A percentile compares a stretch with the other conserved stretches of the same genome.
Conservation (phyloP, 2,113 vertebrate genomes). For the Mungos mungo region DNA sequence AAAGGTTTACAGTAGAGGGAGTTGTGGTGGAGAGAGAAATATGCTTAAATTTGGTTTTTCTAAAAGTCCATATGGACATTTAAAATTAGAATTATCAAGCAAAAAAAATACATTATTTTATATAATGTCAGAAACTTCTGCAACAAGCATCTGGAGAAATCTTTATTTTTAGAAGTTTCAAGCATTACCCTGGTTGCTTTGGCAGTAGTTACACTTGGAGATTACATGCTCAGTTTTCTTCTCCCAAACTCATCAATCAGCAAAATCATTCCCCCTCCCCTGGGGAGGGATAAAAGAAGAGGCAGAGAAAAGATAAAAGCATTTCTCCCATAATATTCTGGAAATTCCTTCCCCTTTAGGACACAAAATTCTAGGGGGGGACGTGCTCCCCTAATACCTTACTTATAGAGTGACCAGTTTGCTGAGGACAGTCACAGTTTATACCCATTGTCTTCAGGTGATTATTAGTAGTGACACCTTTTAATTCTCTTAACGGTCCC, state of each 20-base stretch:
- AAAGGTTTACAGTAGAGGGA: neutral
- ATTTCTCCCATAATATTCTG: neutral
- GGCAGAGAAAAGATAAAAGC: neutral
- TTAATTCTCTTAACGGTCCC: neutral
- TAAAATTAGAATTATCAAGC: slow-evolving; percentile 48
- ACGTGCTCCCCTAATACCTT: neutral
- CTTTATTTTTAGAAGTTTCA: neutral
- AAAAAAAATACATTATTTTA: slow-evolving; percentile 20
- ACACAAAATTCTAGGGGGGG: neutral
- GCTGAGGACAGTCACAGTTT: neutral
- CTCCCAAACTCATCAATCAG: neutral
- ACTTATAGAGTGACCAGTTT: neutral
- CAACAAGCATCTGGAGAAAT: neutral
- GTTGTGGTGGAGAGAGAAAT: neutral
- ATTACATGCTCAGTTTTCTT: neutral
- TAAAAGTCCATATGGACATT: neutral
- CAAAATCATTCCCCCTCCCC: neutral
- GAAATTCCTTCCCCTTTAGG: neutral
- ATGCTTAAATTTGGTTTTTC: slow-evolving; percentile 47
- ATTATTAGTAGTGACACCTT: neutral
- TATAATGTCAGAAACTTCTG: slow-evolving; percentile 5
- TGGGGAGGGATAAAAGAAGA: neutral
- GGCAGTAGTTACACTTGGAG: neutral
- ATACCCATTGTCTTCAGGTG: neutral
- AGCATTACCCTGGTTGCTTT: neutral